Evolutionary conservation across 2,888 invertebrate species (phyloP).

Genomic region (Andrena hattorfiana): DNA sequence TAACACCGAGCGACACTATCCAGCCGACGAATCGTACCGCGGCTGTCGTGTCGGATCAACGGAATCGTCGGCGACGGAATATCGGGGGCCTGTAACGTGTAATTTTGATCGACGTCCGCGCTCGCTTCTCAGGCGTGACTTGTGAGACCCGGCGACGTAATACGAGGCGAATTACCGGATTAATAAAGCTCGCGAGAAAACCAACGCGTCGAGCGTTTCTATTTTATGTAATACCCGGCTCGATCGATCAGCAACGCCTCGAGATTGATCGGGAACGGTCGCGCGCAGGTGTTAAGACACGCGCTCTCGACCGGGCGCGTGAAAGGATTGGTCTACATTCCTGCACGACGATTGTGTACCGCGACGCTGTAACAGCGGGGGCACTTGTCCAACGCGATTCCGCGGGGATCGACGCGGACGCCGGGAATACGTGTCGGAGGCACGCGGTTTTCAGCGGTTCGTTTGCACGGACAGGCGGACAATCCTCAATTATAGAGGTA

Average conservation of each 20-base stretch:
- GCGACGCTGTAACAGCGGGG: constrained; percentile 54
- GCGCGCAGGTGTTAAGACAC: constrained; percentile 65
- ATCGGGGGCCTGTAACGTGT: background rate
- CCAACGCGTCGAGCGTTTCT: constrained; percentile 52
- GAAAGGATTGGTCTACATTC: constrained; percentile 67
- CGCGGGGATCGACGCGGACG: constrained; percentile 42
- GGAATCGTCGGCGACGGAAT: constrained; percentile 16
- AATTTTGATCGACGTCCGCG: constrained; percentile 25
- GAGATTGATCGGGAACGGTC: constrained; percentile 58
- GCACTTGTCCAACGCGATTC: constrained; percentile 51
- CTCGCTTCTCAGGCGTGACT: background rate
- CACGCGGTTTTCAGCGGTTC: constrained; percentile 44
- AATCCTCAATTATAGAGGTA: constrained; percentile 61
- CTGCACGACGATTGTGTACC: constrained; percentile 54
- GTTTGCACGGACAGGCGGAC: constrained; percentile 46
- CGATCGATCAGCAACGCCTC: constrained; percentile 59
- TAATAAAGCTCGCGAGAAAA: constrained; percentile 50
- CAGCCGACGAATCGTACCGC: background rate
- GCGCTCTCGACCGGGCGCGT: constrained; percentile 52
- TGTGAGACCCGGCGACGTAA: constrained; percentile 17
- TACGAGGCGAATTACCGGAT: constrained; percentile 40
- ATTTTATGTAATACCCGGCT: constrained; percentile 57
- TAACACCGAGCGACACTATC: background rate
- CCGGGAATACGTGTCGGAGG: constrained; percentile 44
- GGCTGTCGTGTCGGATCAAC: constrained; percentile 1